Evolutionary conservation across 2,113 vertebrate species (phyloP).

Genomic region (Arizona elegans): DNA sequence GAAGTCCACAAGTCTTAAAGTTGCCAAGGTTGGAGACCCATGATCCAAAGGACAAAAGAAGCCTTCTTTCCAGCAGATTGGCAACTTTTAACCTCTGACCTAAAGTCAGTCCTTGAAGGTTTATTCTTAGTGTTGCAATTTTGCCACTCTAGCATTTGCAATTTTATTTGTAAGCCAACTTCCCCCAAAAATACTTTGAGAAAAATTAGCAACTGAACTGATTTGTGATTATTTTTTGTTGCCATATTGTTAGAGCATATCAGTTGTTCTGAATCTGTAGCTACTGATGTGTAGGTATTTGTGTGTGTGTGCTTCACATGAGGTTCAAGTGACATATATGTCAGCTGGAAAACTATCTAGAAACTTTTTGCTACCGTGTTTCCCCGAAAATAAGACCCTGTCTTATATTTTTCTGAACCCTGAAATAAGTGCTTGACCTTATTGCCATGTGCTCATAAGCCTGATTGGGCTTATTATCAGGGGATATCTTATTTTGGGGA

Average conservation of each 20-base stretch:
- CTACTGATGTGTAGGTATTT: neutral
- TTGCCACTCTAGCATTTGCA: neutral
- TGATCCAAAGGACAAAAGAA: neutral
- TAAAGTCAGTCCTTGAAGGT: neutral
- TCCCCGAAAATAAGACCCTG: no score
- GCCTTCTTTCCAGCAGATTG: neutral
- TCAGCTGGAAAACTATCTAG: neutral
- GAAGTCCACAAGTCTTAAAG: no score
- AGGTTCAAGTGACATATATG: neutral
- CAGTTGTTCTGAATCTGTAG: neutral
- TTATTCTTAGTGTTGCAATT: neutral
- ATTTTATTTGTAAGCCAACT: neutral
- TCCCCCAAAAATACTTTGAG: neutral
- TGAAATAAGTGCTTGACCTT: no score
- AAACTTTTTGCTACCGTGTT: neutral
- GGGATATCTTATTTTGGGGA: no score
- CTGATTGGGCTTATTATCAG: no score
- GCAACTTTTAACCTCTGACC: neutral
- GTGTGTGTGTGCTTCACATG: neutral
- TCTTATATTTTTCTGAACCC: no score
- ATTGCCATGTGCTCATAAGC: no score
- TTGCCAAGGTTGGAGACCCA: no score
- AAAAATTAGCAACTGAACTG: neutral
- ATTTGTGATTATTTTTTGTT: neutral
- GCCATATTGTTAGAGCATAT: neutral